Percentiles rank a stretch among this genome's conserved stretches.
Conservation (phyloP, 2,888 invertebrate genomes). For the Drosophila tripunctata region DNA sequence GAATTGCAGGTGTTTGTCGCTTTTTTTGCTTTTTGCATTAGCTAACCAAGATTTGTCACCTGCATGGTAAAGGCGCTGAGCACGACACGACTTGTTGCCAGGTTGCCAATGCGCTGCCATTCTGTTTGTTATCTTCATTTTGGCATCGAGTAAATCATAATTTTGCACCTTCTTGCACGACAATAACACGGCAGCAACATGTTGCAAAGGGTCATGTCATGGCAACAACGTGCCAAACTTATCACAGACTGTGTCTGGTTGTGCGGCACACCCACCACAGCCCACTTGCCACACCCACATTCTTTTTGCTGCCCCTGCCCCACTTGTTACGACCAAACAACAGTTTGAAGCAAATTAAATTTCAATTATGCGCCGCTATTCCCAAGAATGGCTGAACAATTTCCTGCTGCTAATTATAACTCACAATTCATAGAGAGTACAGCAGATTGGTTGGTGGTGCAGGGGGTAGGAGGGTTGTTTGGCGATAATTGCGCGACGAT, state of each 20-base stretch:
- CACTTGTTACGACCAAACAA: too few relatives aligned
- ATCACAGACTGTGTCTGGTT: constrained; percentile 18
- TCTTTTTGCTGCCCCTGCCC: not conserved
- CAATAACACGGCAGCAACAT: constrained; percentile 16
- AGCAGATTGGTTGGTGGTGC: constrained; percentile 2
- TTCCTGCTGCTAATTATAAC: constrained; percentile 68
- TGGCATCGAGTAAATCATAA: constrained; percentile 76
- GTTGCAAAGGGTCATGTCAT: constrained; percentile 39
- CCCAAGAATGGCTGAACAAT: constrained; percentile 48
- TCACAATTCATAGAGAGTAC: not conserved
- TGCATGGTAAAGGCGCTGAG: constrained; percentile 46
- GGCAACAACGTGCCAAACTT: constrained; percentile 52
- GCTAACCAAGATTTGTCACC: constrained; percentile 75
- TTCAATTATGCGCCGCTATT: constrained; percentile 54
- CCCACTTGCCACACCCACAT: constrained; percentile 3
- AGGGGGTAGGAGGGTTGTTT: constrained; percentile 37
- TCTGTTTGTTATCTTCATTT: constrained; percentile 71
- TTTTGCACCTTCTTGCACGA: constrained; percentile 75
- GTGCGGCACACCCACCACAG: constrained; percentile 3
- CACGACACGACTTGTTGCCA: constrained; percentile 25
- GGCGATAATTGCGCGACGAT: constrained; percentile 70
- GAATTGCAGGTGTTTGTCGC: constrained; percentile 66
- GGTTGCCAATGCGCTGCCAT: constrained; percentile 24
- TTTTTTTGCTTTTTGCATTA: constrained; percentile 51
- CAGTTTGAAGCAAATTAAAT: constrained; percentile 33